Evolutionary conservation across 1,140 invertebrate species (phyloP), one percentile per base, ranked within the genome.

Genomic region (Monochamus saltuarius): DNA sequence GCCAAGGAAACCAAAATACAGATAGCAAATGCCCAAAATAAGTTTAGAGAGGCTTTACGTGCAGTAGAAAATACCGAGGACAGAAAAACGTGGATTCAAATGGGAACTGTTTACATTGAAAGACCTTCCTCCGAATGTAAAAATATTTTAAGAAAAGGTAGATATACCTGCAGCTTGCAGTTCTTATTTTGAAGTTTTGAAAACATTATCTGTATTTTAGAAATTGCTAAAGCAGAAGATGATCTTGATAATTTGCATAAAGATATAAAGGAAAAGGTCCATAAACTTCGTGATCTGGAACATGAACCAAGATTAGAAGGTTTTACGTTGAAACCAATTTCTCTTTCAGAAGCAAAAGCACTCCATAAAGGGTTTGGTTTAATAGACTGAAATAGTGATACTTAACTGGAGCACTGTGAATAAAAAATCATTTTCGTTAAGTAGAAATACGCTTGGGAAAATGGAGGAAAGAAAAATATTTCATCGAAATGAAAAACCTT

Each of bases 301-400:
- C 70, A 73, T 57, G 60, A 72, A 56, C 72, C 72, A 1, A 56
- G 70, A 55, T 57, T 73, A 35, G 70, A 71, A 58, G 72, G 72
- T 0, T 72, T 69, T 47, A 56, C 65, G 4, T 62, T 73, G 22
- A 73, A 71, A 53, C 72, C 72, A 4, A 66, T 73, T 19, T 72
- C 72, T 36, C 14, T 56, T 10, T 54, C 61, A n/a, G 72, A 73
- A 67, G 72, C 67, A 11, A 72, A 71, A 55, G 64, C 69, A 1
- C 54, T 73, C 8, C 62, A 71, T 42, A 70, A 67, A 67, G 69
- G 40, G 13, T 73, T 71, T 63, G 68, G 68, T 50, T 59, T 49
- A 2, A 34, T 29, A 29, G 22, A 42, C 39, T 29, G 22, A 29
- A 29, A 29, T 29, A 29, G 22, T 29, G 2, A 29, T 6, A 6